Evolutionary conservation across 2,797 vertebrate genomes (phyloP).

Genomic region (Macrochelys suwanniensis): DNA sequence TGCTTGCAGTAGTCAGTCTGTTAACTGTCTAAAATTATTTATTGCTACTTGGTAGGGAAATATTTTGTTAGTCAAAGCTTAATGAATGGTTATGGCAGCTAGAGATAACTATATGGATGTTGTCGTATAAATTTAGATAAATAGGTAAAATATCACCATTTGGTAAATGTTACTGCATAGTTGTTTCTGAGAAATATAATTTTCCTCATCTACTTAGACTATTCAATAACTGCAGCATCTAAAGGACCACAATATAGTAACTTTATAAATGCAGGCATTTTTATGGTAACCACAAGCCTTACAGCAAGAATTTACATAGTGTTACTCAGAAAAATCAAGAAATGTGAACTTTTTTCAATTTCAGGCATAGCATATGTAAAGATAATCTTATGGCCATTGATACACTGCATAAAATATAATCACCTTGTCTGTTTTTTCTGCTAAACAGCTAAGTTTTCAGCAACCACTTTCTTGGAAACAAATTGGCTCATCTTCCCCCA

Average conservation of each 20-base stretch:
- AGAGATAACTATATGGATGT: not conserved
- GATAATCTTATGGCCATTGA: not conserved
- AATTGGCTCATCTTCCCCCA: not conserved
- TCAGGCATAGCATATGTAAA: not conserved
- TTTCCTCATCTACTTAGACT: not conserved
- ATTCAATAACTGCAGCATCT: not conserved
- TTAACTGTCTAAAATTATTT: fast-evolving
- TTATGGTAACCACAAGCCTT: not conserved
- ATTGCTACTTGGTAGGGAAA: not conserved
- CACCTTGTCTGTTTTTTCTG: too few species aligned
- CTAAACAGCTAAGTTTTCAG: not conserved
- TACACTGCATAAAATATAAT: not conserved
- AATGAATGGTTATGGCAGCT: not conserved
- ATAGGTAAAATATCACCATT: not conserved
- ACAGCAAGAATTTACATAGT: not conserved
- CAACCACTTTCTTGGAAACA: not conserved
- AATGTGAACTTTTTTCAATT: not conserved
- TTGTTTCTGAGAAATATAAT: not conserved
- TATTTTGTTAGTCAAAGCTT: not conserved
- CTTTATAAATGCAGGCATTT: not conserved
- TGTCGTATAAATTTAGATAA: not conserved
- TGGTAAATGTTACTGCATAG: not conserved
- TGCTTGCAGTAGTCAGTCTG: not conserved
- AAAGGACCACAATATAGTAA: too few species aligned
- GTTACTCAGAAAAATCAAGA: not conserved